These are phyloP conservation scores for Xylota segnis DNA, from an alignment of 2,888 invertebrate genomes.

Conservation along the genomic window DNA sequence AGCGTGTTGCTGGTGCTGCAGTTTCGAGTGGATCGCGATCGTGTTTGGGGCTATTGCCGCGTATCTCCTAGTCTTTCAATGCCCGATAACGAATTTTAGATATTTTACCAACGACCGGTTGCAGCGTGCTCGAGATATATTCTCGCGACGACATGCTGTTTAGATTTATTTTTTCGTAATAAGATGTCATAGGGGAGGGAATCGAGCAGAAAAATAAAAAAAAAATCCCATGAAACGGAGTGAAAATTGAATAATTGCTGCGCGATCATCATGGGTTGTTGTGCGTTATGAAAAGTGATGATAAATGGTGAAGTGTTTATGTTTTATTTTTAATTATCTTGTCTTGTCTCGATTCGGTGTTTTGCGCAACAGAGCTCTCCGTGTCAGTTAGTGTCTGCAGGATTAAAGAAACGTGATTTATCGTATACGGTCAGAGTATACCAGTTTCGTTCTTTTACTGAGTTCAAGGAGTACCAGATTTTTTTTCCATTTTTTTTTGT, in stretches of 20 bases:
- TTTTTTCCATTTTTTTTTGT: conserved; percentile 6
- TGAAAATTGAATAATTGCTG: conserved; percentile 72
- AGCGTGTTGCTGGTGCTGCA: conserved; percentile 54
- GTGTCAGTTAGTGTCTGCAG: conserved; percentile 51
- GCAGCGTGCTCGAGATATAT: conserved; percentile 28
- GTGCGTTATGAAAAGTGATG: conserved; percentile 49
- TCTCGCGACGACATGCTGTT: conserved; percentile 41
- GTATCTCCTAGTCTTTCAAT: conserved; percentile 27
- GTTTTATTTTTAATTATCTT: conserved; percentile 31
- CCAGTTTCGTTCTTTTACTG: conserved; percentile 38
- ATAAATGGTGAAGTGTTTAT: conserved; percentile 65
- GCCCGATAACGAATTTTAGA: conserved; percentile 57
- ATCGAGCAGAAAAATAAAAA: conserved; percentile 3
- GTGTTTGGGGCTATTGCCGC: conserved; percentile 52
- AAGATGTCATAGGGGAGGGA: conserved; percentile 38
- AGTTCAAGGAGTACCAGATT: conserved; percentile 70
- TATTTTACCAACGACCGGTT: conserved; percentile 46
- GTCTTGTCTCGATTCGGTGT: conserved; percentile 7
- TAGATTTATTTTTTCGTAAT: conserved; percentile 32
- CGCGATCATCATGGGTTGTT: conserved; percentile 61
- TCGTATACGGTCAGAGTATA: conserved; percentile 31
- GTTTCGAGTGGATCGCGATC: conserved; percentile 73
- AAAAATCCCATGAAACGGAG: conserved; percentile 47
- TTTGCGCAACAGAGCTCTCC: conserved; percentile 45
- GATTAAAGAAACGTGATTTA: conserved; percentile 72